Conservation (phyloP, 2,797 vertebrate genomes). For the Poecilia wingei region DNA sequence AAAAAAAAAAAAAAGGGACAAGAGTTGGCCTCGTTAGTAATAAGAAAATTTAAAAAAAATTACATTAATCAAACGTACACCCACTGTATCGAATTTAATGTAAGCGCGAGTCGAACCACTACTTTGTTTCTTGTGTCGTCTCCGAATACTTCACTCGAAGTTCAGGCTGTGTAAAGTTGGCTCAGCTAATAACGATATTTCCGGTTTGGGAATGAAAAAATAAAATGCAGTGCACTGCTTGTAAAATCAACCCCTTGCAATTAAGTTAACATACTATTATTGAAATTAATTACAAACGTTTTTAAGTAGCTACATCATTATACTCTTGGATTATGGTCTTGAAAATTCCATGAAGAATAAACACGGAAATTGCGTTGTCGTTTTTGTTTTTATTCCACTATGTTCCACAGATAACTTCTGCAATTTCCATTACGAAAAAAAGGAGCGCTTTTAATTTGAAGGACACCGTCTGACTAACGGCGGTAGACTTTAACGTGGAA, state of each 20-base stretch:
- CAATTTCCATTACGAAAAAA: neutral
- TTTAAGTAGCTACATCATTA: neutral
- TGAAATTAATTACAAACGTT: neutral
- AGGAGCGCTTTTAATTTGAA: constrained; percentile 35
- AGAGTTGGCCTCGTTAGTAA: neutral
- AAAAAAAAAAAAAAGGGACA: neutral
- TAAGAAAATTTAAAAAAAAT: too few relatives aligned
- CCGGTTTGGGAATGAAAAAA: constrained; percentile 27
- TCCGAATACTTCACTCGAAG: neutral
- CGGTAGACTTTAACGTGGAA: neutral
- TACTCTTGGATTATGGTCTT: neutral
- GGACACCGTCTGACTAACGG: neutral
- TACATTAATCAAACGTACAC: neutral
- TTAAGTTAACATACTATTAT: neutral
- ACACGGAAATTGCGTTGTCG: neutral
- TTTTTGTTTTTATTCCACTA: neutral
- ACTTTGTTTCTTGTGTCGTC: neutral
- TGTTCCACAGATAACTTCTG: neutral
- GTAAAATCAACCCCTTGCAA: neutral
- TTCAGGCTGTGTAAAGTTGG: neutral
- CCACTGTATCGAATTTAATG: neutral
- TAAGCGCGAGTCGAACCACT: accelerated
- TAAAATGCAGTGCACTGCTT: constrained; percentile 21
- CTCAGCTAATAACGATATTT: neutral
- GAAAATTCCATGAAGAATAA: neutral